Conservation (phyloP, 2,888 invertebrate species). For the Seladonia tumulorum region DNA sequence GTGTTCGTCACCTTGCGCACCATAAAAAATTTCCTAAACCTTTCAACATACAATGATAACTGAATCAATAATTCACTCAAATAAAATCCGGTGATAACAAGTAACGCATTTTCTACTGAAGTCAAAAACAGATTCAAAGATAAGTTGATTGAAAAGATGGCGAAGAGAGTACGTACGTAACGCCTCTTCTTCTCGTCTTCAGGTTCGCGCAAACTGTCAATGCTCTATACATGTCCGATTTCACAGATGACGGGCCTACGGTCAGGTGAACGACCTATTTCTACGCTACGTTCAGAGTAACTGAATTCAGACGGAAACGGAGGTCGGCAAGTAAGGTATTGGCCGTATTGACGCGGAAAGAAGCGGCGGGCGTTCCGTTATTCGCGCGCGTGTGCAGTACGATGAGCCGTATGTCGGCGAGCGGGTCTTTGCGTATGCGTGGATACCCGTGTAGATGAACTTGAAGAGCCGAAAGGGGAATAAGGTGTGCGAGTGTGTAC, state of each 20-base stretch:
- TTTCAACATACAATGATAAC: slow-evolving; percentile 31
- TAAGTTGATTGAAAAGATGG: not conserved
- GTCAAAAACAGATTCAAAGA: not conserved
- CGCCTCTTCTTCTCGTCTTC: no score
- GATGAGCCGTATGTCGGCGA: not conserved
- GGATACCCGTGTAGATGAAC: slow-evolving; percentile 26
- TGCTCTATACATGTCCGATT: not conserved
- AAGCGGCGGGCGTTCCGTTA: not conserved
- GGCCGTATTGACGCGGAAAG: slow-evolving; percentile 20
- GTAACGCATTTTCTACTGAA: slow-evolving; percentile 11
- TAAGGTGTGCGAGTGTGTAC: slow-evolving; percentile 43
- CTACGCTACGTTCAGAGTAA: not conserved
- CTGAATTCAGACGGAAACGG: not conserved
- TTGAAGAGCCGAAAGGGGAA: slow-evolving; percentile 29
- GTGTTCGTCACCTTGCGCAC: slow-evolving; percentile 9
- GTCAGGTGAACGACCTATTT: not conserved
- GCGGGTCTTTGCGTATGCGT: slow-evolving; percentile 35
- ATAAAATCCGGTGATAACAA: slow-evolving; percentile 29
- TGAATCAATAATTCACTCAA: slow-evolving; percentile 30
- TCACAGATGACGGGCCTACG: not conserved
- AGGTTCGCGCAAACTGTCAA: no score
- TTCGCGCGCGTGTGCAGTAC: slow-evolving; percentile 39
- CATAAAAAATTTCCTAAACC: slow-evolving; percentile 41
- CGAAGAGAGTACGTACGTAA: no score
- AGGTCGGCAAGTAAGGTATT: slow-evolving; percentile 29